Conservation (phyloP, 1,140 invertebrate species). For the Drosophila triauraria region DNA sequence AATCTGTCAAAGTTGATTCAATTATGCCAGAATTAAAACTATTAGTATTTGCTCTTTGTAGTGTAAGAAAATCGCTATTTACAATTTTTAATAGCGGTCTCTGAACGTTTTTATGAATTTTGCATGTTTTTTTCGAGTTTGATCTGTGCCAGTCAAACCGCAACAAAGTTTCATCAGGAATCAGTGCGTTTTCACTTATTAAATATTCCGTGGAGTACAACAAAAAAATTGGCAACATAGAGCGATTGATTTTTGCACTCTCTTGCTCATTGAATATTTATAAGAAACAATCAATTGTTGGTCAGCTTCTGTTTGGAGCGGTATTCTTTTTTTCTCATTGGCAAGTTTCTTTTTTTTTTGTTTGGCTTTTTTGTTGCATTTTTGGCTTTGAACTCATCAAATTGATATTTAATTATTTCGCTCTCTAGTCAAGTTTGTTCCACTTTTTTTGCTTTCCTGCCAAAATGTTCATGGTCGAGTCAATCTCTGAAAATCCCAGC, state of each 20-base stretch:
- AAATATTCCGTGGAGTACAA: slow-evolving; percentile 30
- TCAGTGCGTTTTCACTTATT: slow-evolving; percentile 49
- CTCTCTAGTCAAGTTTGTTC: slow-evolving; percentile 45
- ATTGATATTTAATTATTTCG: slow-evolving; percentile 75
- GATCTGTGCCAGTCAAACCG: slow-evolving; percentile 42
- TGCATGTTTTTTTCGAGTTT: slow-evolving; percentile 30
- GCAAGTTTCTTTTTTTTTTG: not conserved
- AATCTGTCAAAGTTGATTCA: slow-evolving; percentile 26
- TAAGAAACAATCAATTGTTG: slow-evolving; percentile 60
- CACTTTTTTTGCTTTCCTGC: slow-evolving; percentile 26
- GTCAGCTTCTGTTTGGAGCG: slow-evolving; percentile 34
- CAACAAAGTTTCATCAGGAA: slow-evolving; percentile 41
- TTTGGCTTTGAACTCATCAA: slow-evolving; percentile 38
- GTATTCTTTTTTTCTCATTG: slow-evolving; percentile 21
- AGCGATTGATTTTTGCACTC: slow-evolving; percentile 45
- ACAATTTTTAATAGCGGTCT: slow-evolving; percentile 25
- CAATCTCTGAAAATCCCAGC: slow-evolving; percentile 62
- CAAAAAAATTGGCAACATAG: slow-evolving; percentile 37
- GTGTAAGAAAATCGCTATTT: slow-evolving; percentile 15
- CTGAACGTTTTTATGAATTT: slow-evolving; percentile 29
- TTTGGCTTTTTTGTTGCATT: slow-evolving; percentile 8
- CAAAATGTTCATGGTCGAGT: slow-evolving; percentile 64
- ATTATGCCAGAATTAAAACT: slow-evolving; percentile 14
- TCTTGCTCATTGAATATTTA: slow-evolving; percentile 49
- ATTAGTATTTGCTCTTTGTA: not conserved